Evolutionary conservation across 2,888 invertebrate species (phyloP).

Genomic region (Drepana falcataria): DNA sequence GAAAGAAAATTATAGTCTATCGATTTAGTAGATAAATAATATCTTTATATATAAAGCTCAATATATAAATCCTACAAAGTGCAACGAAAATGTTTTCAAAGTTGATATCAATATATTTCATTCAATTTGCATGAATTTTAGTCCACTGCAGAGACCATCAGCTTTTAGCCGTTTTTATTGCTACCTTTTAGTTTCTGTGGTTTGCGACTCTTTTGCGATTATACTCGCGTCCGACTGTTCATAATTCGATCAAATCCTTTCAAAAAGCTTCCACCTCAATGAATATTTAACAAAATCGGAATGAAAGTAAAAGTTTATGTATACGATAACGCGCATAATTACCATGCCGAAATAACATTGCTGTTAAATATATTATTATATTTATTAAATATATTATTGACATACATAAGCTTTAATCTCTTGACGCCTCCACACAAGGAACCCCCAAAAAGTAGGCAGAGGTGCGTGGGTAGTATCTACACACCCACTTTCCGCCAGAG

Average conservation of each 20-base stretch:
- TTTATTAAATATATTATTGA: too few relatives aligned
- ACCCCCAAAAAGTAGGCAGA: too few relatives aligned
- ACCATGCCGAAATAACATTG: constrained; percentile 55
- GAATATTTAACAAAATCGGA: too few relatives aligned
- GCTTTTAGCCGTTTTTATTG: constrained; percentile 55
- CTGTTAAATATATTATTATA: too few relatives aligned
- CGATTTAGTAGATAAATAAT: too few relatives aligned
- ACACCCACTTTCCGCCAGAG: too few relatives aligned
- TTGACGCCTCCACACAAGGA: too few relatives aligned
- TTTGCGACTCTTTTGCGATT: constrained; percentile 25
- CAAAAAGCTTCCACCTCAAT: not conserved
- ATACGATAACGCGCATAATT: constrained; percentile 21
- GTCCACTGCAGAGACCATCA: constrained; percentile 48
- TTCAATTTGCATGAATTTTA: constrained; percentile 64
- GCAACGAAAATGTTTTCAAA: constrained; percentile 53
- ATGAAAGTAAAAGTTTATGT: too few relatives aligned
- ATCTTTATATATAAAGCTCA: too few relatives aligned
- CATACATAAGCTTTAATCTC: too few relatives aligned
- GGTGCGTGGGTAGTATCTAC: too few relatives aligned
- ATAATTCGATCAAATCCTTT: constrained; percentile 10
- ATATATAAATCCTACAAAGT: constrained; percentile 3
- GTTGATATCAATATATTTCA: constrained; percentile 60
- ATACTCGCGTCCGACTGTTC: constrained; percentile 3
- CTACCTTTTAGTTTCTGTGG: constrained; percentile 50
- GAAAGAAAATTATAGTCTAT: too few relatives aligned